These are phyloP conservation scores for Trypoxylon attenuatum DNA, from an alignment of 2,888 invertebrate genomes.

Conservation along the genomic window DNA sequence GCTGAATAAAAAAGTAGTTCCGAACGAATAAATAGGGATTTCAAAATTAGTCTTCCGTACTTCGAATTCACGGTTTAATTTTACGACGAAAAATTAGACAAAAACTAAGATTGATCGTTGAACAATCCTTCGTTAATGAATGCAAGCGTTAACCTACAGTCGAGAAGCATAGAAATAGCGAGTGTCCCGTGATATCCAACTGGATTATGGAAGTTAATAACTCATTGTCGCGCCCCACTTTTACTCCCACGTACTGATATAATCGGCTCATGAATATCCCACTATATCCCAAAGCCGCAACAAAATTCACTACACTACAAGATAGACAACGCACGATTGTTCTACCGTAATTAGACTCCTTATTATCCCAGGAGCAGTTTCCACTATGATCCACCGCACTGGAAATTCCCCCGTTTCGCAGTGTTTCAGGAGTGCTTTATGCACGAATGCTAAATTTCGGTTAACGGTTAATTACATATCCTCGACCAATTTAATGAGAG, in stretches of 20 bases:
- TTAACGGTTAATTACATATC: too few relatives aligned
- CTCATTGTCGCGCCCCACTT: constrained; percentile 45
- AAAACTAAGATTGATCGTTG: constrained; percentile 8
- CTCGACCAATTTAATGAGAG: too few relatives aligned
- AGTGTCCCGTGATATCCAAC: constrained; percentile 21
- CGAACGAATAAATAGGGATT: too few relatives aligned
- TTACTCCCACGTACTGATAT: constrained; percentile 37
- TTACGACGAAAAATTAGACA: constrained; percentile 8
- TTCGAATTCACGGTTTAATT: too few relatives aligned
- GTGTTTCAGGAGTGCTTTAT: too few relatives aligned
- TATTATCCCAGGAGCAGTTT: constrained; percentile 40
- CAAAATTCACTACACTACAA: constrained; percentile 39
- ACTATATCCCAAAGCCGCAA: constrained; percentile 44
- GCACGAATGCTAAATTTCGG: too few relatives aligned
- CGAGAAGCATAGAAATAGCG: constrained; percentile 32
- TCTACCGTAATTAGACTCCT: constrained; percentile 39
- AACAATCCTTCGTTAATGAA: constrained; percentile 29
- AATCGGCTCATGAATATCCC: constrained; percentile 57
- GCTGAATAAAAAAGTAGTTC: too few relatives aligned
- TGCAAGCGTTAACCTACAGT: constrained; percentile 35
- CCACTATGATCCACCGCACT: too few relatives aligned
- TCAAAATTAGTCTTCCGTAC: too few relatives aligned
- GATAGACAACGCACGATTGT: constrained; percentile 35
- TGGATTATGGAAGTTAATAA: constrained; percentile 57
- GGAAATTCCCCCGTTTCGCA: constrained; percentile 6